Percentiles rank a stretch among this genome's conserved stretches.
phyloP scores from a whole-genome alignment of 2,113 vertebrate species.

The Cavia aperea region DNA sequence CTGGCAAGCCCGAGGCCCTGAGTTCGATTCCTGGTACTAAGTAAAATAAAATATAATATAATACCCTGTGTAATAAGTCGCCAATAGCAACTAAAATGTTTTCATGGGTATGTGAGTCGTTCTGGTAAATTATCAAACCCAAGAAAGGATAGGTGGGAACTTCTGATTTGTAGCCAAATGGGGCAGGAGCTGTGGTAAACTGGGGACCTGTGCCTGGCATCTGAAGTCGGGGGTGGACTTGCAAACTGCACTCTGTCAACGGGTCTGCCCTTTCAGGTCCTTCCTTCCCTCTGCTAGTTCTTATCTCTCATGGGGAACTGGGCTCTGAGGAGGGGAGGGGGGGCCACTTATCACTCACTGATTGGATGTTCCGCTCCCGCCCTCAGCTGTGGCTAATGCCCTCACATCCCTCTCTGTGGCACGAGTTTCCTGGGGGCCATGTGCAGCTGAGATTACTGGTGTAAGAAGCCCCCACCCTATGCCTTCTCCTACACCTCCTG shows the following conservation, averaged over 20 bases:
- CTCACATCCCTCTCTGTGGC: background rate
- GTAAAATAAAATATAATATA: background rate
- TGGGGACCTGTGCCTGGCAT: background rate
- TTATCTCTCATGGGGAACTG: background rate
- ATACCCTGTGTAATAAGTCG: background rate
- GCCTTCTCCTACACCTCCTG: background rate
- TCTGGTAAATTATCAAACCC: background rate
- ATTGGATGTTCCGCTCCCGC: background rate
- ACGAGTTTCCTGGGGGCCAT: background rate
- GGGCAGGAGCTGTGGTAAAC: background rate
- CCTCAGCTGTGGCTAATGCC: background rate
- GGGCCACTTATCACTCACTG: background rate
- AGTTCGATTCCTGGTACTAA: too few species aligned
- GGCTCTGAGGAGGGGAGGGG: background rate
- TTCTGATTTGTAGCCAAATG: background rate
- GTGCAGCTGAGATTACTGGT: too few species aligned
- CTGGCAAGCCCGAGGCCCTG: too few species aligned
- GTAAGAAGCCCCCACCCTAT: accelerated
- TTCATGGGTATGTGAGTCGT: background rate
- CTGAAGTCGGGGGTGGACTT: background rate
- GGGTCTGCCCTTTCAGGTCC: background rate
- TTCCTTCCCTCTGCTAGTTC: background rate
- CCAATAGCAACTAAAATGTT: background rate
- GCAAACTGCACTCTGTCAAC: background rate
- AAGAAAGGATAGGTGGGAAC: background rate